Evolutionary conservation across 1,140 invertebrate genomes (phyloP).

Genomic region (Panagrolaimus sp.): DNA sequence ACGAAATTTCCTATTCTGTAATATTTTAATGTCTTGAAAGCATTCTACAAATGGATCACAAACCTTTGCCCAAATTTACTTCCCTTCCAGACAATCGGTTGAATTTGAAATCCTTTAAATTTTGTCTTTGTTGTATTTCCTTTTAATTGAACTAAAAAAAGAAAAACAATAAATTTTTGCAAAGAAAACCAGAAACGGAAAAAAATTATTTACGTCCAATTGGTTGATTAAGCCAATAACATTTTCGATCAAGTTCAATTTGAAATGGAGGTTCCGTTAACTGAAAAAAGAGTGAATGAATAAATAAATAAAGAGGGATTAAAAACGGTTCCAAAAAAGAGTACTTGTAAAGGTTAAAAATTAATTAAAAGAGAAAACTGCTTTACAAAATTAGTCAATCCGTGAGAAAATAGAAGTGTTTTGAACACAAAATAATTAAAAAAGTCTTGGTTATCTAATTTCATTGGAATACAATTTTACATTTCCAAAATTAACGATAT

Average conservation of each 20-base stretch:
- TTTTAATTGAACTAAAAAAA: conserved; percentile 42
- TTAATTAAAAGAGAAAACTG: too few relatives aligned
- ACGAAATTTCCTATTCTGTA: conserved; percentile 55
- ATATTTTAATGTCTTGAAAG: not conserved
- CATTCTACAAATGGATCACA: not conserved
- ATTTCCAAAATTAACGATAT: too few relatives aligned
- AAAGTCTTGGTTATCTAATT: too few relatives aligned
- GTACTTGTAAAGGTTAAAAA: too few relatives aligned
- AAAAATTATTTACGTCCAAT: conserved; percentile 40
- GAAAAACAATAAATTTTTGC: conserved; percentile 2
- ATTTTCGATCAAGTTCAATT: conserved; percentile 48
- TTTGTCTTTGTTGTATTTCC: conserved; percentile 41
- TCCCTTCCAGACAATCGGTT: conserved; percentile 51
- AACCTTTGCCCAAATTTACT: conserved; percentile 38
- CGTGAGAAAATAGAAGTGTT: too few relatives aligned
- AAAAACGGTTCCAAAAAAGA: too few relatives aligned
- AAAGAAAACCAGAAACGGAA: conserved; percentile 17
- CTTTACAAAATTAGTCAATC: too few relatives aligned
- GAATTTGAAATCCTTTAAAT: conserved; percentile 57
- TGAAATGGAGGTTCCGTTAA: conserved; percentile 46
- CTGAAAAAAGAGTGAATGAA: conserved; percentile 17
- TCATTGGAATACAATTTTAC: too few relatives aligned
- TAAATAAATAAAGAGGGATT: too few relatives aligned
- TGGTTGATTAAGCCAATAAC: conserved; percentile 53
- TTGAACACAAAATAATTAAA: too few relatives aligned